These are phyloP conservation scores for Thecocarcelia acutangulata DNA, from an alignment of 2,888 invertebrate genomes.

Conservation along the genomic window DNA sequence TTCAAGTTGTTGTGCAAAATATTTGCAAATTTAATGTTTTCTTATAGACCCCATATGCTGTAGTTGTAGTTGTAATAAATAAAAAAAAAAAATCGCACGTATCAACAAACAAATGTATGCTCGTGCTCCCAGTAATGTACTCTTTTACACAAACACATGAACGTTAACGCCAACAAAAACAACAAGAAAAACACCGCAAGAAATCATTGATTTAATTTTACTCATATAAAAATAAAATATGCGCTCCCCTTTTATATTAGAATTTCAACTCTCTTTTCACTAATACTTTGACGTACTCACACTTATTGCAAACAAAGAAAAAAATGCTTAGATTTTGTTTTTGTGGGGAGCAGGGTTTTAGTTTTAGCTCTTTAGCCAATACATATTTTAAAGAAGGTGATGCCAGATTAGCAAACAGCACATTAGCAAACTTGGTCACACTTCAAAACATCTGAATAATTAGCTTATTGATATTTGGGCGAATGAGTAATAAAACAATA, in stretches of 20 bases:
- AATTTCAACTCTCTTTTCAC: background rate
- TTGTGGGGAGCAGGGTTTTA: slow-evolving; percentile 27
- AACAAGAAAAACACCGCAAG: background rate
- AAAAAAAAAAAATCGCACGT: slow-evolving; percentile 28
- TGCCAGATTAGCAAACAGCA: slow-evolving; percentile 8
- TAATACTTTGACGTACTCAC: background rate
- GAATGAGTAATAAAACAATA: too few species aligned
- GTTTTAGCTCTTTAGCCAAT: background rate
- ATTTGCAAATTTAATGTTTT: slow-evolving; percentile 59
- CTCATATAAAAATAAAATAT: background rate
- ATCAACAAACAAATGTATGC: slow-evolving; percentile 38
- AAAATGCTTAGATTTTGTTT: background rate
- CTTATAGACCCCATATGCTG: slow-evolving; percentile 22
- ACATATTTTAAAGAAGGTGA: background rate
- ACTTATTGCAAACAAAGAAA: background rate
- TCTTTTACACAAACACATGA: background rate
- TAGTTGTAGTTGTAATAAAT: slow-evolving; percentile 17
- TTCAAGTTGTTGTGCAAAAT: slow-evolving; percentile 60
- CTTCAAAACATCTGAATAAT: too few species aligned
- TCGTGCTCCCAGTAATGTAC: slow-evolving; percentile 38
- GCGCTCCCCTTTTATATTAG: slow-evolving; percentile 35
- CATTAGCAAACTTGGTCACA: background rate
- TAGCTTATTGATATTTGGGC: too few species aligned
- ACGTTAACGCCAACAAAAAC: background rate
- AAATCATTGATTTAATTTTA: slow-evolving; percentile 39